Conservation (phyloP, 2,888 invertebrate genomes). For the Lasius fuliginosus region DNA sequence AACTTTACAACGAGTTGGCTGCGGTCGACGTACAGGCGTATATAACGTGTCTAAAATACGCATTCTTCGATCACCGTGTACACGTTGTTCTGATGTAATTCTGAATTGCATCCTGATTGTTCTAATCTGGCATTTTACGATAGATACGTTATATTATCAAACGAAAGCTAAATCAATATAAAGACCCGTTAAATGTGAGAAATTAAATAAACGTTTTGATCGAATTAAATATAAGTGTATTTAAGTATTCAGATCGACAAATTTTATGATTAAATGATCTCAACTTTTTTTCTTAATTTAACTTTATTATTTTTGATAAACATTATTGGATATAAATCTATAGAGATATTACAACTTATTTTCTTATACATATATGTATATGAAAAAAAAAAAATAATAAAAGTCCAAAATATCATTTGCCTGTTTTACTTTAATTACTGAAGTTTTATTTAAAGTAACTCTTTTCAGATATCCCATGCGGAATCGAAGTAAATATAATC, state of each 20-base stretch:
- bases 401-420: slow-evolving; percentile 1
- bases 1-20: slow-evolving; percentile 57
- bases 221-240: background rate
- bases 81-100: slow-evolving; percentile 24
- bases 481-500: background rate
- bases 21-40: slow-evolving; percentile 53
- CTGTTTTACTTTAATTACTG: background rate
- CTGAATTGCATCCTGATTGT: slow-evolving; percentile 9
- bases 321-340: background rate
- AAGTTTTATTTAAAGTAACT: slow-evolving; percentile 5
- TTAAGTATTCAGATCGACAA: background rate
- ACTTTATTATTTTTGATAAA: background rate
- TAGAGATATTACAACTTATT: background rate
- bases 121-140: slow-evolving; percentile 28
- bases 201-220: background rate
- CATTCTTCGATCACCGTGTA: slow-evolving; percentile 19
- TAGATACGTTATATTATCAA: background rate
- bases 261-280: slow-evolving; percentile 29
- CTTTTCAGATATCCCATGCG: background rate
- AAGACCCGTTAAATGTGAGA: background rate
- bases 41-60: slow-evolving; percentile 48
- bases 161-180: background rate
- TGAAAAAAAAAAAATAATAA: background rate
- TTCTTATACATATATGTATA: background rate
- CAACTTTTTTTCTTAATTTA: background rate